phyloP scores from a whole-genome alignment of 2,797 vertebrate genomes.

The Ispidina picta region DNA sequence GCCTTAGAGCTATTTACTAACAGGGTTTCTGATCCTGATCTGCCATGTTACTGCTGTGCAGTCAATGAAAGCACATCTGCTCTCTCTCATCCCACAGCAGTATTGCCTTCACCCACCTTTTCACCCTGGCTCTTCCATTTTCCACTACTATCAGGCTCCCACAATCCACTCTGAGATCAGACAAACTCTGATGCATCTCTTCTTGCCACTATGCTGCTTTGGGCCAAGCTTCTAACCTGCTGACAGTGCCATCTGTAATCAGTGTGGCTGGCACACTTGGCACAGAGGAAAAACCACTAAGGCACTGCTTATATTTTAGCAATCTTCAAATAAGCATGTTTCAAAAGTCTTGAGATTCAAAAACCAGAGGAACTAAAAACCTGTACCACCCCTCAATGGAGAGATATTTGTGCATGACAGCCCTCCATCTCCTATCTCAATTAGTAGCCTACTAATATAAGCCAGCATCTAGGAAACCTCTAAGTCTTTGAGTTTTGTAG shows the following conservation, averaged over 20 bases:
- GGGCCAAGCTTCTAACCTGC: neutral
- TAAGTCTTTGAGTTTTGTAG: neutral
- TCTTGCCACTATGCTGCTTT: neutral
- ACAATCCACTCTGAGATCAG: neutral
- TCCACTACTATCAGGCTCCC: neutral
- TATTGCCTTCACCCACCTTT: neutral
- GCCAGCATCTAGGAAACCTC: neutral
- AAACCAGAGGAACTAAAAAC: neutral
- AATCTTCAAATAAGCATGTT: neutral
- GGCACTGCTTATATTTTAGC: neutral
- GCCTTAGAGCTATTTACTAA: neutral
- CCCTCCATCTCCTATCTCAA: neutral
- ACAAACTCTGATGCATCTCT: neutral
- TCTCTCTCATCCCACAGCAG: neutral
- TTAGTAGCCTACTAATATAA: neutral
- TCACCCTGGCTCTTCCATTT: neutral
- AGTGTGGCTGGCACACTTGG: accelerated
- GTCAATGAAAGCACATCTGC: neutral
- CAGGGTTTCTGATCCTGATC: neutral
- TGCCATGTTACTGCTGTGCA: neutral
- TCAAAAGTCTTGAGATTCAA: neutral
- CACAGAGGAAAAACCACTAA: neutral
- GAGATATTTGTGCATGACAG: neutral
- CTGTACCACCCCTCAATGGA: neutral
- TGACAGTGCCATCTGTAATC: neutral